These are phyloP conservation scores for Psophia crepitans DNA, from an alignment of 2,113 vertebrate genomes.

Conservation along the genomic window DNA sequence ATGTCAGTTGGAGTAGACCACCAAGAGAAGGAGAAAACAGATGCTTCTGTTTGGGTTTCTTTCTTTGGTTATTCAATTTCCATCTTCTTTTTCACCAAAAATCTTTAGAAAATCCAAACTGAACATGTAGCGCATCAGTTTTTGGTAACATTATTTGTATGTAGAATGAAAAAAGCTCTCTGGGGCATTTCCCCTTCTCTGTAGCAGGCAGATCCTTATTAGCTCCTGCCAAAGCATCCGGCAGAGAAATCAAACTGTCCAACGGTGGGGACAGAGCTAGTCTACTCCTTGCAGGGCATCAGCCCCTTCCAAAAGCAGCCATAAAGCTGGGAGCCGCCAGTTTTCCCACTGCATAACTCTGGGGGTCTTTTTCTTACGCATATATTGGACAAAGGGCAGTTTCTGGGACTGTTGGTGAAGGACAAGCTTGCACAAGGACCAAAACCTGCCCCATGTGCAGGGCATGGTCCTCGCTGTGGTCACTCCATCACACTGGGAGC, in stretches of 20 bases:
- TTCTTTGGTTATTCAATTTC: conserved; percentile 1
- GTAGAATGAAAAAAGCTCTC: not conserved
- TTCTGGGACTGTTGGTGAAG: not conserved
- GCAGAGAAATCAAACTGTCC: not conserved
- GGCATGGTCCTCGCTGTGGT: accelerated
- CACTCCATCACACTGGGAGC: not conserved
- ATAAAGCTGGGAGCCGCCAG: not conserved
- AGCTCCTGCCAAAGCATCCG: not conserved
- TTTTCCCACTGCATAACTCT: not conserved
- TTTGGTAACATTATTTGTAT: not conserved
- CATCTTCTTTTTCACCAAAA: not conserved
- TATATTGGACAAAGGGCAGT: not conserved
- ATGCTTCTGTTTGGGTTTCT: not conserved
- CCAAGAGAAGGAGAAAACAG: not conserved
- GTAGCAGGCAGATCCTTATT: not conserved
- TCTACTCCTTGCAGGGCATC: not conserved
- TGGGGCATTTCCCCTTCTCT: not conserved
- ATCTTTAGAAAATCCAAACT: not conserved
- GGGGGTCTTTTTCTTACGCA: not conserved
- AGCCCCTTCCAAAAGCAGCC: not conserved
- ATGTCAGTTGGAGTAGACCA: not conserved
- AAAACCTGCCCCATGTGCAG: not conserved
- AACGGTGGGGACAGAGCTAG: not conserved
- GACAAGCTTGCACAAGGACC: not conserved
- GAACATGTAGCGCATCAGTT: accelerated